phyloP scores from a whole-genome alignment of 2,113 vertebrate genomes.

The Megalops atlanticus region DNA sequence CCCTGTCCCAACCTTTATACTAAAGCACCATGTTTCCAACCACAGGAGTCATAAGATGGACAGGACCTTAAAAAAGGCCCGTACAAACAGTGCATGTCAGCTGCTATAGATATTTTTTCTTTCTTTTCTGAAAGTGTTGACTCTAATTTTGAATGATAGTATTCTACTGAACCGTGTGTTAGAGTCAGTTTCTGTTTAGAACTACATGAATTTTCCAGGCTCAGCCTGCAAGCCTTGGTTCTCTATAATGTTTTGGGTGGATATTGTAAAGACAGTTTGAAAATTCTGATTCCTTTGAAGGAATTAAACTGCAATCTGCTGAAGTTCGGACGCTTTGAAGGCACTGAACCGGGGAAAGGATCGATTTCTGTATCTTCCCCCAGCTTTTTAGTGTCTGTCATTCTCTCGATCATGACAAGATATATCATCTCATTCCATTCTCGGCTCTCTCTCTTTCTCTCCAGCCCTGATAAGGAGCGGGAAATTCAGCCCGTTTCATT shows the following conservation, averaged over 20 bases:
- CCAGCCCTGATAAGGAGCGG: slow-evolving; percentile 10
- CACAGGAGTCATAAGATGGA: too few relatives aligned
- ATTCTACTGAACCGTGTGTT: background rate
- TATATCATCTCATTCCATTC: background rate
- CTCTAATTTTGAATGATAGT: background rate
- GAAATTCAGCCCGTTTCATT: background rate
- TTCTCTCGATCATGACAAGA: background rate
- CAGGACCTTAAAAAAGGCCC: background rate
- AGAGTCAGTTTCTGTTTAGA: too few relatives aligned
- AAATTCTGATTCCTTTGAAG: slow-evolving; percentile 28
- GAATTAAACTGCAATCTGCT: slow-evolving; percentile 26
- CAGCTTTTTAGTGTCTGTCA: background rate
- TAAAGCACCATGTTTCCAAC: too few relatives aligned
- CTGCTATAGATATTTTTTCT: background rate
- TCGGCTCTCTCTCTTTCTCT: background rate
- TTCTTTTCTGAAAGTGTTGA: too few relatives aligned
- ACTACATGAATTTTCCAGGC: background rate
- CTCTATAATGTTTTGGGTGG: too few relatives aligned
- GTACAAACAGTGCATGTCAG: too few relatives aligned
- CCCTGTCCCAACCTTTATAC: background rate
- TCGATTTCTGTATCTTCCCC: slow-evolving; percentile 15
- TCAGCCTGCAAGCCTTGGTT: background rate
- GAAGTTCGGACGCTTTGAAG: slow-evolving; percentile 23
- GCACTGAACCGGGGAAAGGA: slow-evolving; percentile 19
- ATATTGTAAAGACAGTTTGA: background rate